A percentile compares a stretch with the other conserved stretches of the same genome.
phyloP scores from a whole-genome alignment of 2,797 vertebrate genomes.

The Tenualosa ilisha region DNA sequence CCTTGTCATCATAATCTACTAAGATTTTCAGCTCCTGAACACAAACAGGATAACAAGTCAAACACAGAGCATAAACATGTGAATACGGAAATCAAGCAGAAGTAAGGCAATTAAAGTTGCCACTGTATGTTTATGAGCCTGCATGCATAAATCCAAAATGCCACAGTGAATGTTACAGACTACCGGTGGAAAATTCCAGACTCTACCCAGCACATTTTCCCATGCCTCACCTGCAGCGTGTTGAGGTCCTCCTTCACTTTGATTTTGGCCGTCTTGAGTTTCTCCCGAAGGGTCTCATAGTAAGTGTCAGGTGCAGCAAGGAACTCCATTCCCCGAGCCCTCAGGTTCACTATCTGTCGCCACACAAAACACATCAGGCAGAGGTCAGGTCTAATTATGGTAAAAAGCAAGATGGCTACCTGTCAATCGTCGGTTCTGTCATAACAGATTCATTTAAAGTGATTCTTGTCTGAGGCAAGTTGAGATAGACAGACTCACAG shows the following conservation, averaged over 20 bases:
- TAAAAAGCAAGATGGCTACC: background rate
- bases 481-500: constrained; percentile 66
- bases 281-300: constrained; percentile 71
- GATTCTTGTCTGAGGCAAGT: constrained; percentile 18
- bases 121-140: background rate
- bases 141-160: background rate
- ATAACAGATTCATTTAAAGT: background rate
- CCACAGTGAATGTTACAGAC: no score
- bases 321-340: constrained; percentile 80
- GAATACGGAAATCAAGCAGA: background rate
- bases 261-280: constrained; percentile 80
- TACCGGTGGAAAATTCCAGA: background rate
- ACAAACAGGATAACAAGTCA: background rate
- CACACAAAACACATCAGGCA: constrained; percentile 6
- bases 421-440: background rate
- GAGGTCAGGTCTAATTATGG: background rate
- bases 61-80: background rate
- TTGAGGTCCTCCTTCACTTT: constrained; percentile 81
- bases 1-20: constrained; percentile 84
- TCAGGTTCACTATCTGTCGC: constrained; percentile 76
- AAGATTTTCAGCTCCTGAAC: constrained; percentile 79
- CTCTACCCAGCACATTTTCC: constrained; percentile 12
- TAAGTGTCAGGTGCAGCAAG: constrained; percentile 77
- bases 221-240: constrained; percentile 72
- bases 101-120: background rate